A percentile compares a stretch with the other conserved stretches of the same genome.
Evolutionary conservation across 2,888 invertebrate genomes (phyloP).

Genomic region (Oligia strigilis): DNA sequence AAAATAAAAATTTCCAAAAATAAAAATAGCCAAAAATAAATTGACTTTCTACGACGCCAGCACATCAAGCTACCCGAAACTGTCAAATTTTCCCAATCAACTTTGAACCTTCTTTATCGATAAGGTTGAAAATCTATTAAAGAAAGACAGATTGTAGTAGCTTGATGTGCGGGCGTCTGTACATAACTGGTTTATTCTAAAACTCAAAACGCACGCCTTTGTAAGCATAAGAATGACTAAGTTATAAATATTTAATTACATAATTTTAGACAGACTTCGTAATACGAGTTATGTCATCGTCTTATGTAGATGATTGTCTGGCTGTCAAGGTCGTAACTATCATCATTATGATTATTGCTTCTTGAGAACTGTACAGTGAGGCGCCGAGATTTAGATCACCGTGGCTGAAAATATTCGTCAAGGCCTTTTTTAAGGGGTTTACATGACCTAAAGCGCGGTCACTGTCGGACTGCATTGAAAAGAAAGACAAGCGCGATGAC

Average conservation of each 20-base stretch:
- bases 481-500: no score
- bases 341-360: constrained; percentile 16
- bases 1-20: no score
- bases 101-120: no score
- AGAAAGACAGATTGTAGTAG: no score
- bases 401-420: neutral
- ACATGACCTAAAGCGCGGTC: no score
- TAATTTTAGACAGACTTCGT: constrained; percentile 33
- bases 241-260: constrained; percentile 47
- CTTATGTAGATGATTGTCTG: constrained; percentile 27
- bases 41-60: no score
- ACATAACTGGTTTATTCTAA: constrained; percentile 23
- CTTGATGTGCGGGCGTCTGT: neutral
- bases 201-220: constrained; percentile 46
- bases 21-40: no score
- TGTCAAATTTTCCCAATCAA: no score
- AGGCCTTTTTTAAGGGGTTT: no score
- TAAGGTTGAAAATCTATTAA: no score
- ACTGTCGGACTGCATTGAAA: no score
- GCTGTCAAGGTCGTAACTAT: constrained; percentile 26
- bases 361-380: constrained; percentile 19
- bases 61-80: no score
- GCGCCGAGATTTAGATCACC: constrained; percentile 13
- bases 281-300: constrained; percentile 46
- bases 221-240: constrained; percentile 35